Base-by-base conservation (phyloP, 2,113 vertebrate genomes). In the Orcinus orca region DNA sequence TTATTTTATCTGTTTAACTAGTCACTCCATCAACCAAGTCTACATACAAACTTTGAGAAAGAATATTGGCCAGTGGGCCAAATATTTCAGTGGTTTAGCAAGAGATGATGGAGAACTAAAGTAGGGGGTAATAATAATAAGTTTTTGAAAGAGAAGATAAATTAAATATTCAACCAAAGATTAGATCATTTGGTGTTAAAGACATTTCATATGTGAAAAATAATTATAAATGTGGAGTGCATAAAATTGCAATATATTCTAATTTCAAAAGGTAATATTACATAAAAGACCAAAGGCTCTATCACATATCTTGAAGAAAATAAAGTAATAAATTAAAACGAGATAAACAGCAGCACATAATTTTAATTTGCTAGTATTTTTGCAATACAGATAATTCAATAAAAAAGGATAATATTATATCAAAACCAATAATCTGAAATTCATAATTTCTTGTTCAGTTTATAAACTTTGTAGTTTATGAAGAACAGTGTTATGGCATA, bases 371-470 rank as follows among this genome's bases (percentile, higher is more conserved):
- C 21, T 88, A 31, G 2, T 84, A 76, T 53, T 92, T 93, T 96
- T 84, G 14, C 90, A 95, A 86, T 70, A 62, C 1, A 93, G 7
- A 70, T 80, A 36, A 55, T 58, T 93, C 25, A 76, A 2, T 13
- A 55, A 58, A 87, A 87, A 82, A 90, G 86, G 3, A 14, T 80
- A 87, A 74, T 74, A 36, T 89, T 74, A 36, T 89, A 86, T 91
- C 26, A 89, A 91, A 91, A 77, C 73, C 65, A 93, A 87, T 95
- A n/a, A 96, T 92, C 58, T 90, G 17, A 95, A 87, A 79, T 33
- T 93, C 21, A n/a, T 84, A 83, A 95, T 92, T 96, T 92, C 65
- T 80, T 96, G 25, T 80, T 94, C n/a, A 44, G 17, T 82, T n/a
- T 82, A 5, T 84, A 73, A 33, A 82, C 44, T 55, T 79, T 81